Percentiles rank a stretch among this genome's conserved stretches.
Evolutionary conservation across 2,113 vertebrate genomes (phyloP).

Genomic region (Trochalopteron elliotii): DNA sequence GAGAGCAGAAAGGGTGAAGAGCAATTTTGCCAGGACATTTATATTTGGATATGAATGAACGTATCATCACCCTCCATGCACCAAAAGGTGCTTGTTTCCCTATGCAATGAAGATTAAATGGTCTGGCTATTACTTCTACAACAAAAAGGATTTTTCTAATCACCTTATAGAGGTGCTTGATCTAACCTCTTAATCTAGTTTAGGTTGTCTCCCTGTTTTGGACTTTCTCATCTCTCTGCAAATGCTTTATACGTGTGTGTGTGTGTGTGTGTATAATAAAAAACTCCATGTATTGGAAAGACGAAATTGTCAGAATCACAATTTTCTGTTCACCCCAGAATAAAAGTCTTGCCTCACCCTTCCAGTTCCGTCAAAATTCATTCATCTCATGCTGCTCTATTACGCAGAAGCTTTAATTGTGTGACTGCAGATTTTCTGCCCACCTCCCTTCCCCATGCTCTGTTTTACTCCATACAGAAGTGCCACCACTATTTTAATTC

Average conservation of each 20-base stretch:
- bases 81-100: background rate
- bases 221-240: background rate
- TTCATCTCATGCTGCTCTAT: background rate
- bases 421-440: background rate
- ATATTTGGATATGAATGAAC: background rate
- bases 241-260: background rate
- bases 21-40: background rate
- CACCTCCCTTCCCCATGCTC: accelerated
- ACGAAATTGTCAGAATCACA: background rate
- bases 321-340: background rate
- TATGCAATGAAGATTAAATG: background rate
- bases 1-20: background rate
- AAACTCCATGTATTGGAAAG: background rate
- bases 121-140: background rate
- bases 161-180: background rate
- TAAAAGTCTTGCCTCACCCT: background rate
- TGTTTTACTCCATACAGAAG: background rate
- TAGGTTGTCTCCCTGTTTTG: background rate
- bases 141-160: background rate
- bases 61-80: background rate
- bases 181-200: background rate
- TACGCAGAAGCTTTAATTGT: background rate
- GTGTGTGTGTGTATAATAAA: background rate
- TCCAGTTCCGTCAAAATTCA: background rate
- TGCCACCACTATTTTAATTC: background rate